Conservation (phyloP, 2,888 invertebrate genomes). For the Achlya flavicornis region DNA sequence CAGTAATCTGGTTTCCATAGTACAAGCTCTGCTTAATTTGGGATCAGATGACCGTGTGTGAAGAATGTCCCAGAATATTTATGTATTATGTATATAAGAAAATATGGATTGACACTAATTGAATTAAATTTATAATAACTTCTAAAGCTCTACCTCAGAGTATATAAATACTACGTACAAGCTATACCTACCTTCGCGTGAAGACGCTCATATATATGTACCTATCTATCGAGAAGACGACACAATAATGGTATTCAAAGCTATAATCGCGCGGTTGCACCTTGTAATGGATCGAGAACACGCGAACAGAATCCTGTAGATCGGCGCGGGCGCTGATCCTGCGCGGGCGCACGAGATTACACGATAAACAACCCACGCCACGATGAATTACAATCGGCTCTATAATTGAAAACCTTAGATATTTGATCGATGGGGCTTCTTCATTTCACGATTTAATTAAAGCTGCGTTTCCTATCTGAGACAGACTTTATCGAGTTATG, state of each 20-base stretch:
- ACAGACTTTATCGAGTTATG: background rate
- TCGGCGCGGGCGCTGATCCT: conserved; percentile 26
- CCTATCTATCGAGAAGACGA: conserved; percentile 12
- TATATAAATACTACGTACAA: too few species aligned
- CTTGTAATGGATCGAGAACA: conserved; percentile 41
- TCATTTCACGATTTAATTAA: conserved; percentile 19
- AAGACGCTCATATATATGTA: background rate
- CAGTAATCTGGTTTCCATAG: too few species aligned
- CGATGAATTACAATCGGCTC: conserved; percentile 42
- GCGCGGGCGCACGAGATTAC: conserved; percentile 41
- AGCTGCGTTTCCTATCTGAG: background rate
- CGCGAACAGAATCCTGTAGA: conserved; percentile 29
- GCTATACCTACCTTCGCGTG: too few species aligned
- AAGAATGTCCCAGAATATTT: too few species aligned
- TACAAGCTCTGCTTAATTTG: too few species aligned
- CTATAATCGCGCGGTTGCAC: conserved; percentile 29
- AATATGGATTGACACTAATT: too few species aligned
- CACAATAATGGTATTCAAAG: conserved; percentile 27
- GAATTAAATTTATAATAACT: too few species aligned
- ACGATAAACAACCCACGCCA: conserved; percentile 39
- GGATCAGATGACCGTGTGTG: too few species aligned
- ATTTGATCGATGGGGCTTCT: conserved; percentile 34
- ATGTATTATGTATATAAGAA: too few species aligned
- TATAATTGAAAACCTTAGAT: conserved; percentile 48
- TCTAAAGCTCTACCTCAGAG: too few species aligned